A percentile compares a stretch with the other conserved stretches of the same genome.
These are phyloP conservation scores for Melieria picta DNA, from an alignment of 2,888 invertebrate genomes.

Conservation along the genomic window DNA sequence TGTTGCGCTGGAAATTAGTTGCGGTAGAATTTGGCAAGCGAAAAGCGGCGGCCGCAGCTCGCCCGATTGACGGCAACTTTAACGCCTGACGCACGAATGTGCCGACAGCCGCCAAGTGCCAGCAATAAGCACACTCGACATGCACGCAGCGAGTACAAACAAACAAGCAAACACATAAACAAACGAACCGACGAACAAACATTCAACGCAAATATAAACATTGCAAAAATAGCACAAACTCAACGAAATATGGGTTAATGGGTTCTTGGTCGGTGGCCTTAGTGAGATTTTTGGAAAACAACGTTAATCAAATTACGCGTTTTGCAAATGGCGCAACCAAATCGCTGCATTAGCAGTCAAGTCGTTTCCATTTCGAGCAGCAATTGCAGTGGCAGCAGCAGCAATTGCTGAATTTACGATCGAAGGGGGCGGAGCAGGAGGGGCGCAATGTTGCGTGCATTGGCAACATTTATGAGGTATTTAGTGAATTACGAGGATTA, in stretches of 20 bases:
- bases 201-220: neutral
- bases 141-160: no score
- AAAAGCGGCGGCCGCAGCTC: neutral
- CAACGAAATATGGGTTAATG: constrained; percentile 56
- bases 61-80: neutral
- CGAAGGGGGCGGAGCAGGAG: neutral
- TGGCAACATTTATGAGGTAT: no score
- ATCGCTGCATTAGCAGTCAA: no score
- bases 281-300: neutral
- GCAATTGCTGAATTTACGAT: constrained; percentile 6
- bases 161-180: no score
- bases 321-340: neutral
- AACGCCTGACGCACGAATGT: neutral
- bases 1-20: constrained; percentile 45
- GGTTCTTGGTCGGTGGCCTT: constrained; percentile 47
- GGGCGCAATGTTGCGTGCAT: no score
- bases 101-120: neutral
- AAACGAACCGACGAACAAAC: no score
- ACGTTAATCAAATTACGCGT: constrained; percentile 12
- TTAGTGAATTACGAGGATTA: no score
- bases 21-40: constrained; percentile 3
- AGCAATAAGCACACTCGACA: neutral
- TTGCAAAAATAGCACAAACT: constrained; percentile 6
- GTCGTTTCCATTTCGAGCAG: neutral
- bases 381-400: neutral